Evolutionary conservation across 2,797 vertebrate genomes (phyloP), one percentile per base, ranked within the genome.

Genomic region (Cirrhinus molitorella): DNA sequence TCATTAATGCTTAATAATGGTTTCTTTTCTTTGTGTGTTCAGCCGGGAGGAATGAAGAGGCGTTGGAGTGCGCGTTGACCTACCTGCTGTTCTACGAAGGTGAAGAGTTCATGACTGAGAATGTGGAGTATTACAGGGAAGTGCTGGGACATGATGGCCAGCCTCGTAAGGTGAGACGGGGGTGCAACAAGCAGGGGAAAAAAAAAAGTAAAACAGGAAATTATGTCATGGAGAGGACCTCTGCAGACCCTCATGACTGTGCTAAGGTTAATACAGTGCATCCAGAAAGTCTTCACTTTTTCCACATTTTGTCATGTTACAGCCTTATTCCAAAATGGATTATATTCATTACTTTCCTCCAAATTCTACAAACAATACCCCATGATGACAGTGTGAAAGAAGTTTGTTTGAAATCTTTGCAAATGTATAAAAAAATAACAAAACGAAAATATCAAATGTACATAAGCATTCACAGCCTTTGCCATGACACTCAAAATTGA

Each of bases 1-100:
- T 47, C 51, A 23, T 66, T 83, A 37, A 3, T 28, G 40, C 81
- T 19, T 80, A 37, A 79, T 72, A 61, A 65, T 3, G 9, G 28
- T 74, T 43, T 68, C 4, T 49, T 49, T 77, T 17, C 21, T 68
- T 25, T 72, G 2, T 83, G 45, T 70, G 8, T 70, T 85, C 70
- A 88, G 87, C 72, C 10, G 86, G 94, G 25, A 90, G 93, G 80
- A 90, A 95, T 0, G 53, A 94, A 70, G 96, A 96, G 90, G 97
- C 98, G 0, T 86, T 99, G 86, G 93, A 95, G 88, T 97, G 96
- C 45, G 95, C 96, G 67, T 94, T 94, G 87, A 94, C 97, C 68
- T 99, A 98, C 90, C 95, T 99, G 72, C 92, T 99, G 0, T 96
- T 98, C 91, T 97, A 98, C 31, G 92, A 97, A 0, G 95, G 93